Evolutionary conservation across 2,888 invertebrate species (phyloP), one percentile per base, ranked within the genome.

Genomic region (Gymnocheta viridis): DNA sequence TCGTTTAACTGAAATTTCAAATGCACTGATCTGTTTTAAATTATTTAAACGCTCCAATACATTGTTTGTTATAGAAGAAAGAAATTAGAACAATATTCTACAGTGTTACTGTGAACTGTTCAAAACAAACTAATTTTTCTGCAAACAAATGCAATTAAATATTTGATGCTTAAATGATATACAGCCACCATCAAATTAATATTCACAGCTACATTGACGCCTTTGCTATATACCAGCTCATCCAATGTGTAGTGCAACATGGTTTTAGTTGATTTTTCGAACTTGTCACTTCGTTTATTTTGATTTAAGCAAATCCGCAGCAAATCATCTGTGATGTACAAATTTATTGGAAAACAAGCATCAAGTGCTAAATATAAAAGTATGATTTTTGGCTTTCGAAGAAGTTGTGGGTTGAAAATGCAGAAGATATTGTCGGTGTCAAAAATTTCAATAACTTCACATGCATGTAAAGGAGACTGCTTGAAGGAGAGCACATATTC

Each of bases 291-390:
- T 19, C 60, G 27, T 19, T 27, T 49, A 35, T 76, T 62, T 74
- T 77, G 80, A n/a, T 19, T 22, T 51, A 83, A 66, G 44, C 85
- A 85, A 73, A 44, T 44, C 12, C 49, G 56, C 32, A 85, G 12
- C 69, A 85, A 47, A 44, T 83, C 83, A 58, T 77, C 81, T 10
- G 51, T 60, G 19, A 83, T 7, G 24, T 54, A 49, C 7, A 85
- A 35, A 47, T 77, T 73, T 14, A 64, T 41, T 14, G 62, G 38
- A 38, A 76, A 80, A 27, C 85, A 83, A 17, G 67, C 62, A 22
- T 69, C 58, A 19, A 56, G 7, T 44, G 35, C 58, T 7, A 22
- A 24, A 9, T 1, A 1, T 3, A 79, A 12, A 29, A 0, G 4
- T 12, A 73, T 41, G 0, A 0, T 2, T 12, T 22, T 5, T 1